Base-by-base conservation (phyloP, 2,888 invertebrate species). In the Parasteatoda lunata region DNA sequence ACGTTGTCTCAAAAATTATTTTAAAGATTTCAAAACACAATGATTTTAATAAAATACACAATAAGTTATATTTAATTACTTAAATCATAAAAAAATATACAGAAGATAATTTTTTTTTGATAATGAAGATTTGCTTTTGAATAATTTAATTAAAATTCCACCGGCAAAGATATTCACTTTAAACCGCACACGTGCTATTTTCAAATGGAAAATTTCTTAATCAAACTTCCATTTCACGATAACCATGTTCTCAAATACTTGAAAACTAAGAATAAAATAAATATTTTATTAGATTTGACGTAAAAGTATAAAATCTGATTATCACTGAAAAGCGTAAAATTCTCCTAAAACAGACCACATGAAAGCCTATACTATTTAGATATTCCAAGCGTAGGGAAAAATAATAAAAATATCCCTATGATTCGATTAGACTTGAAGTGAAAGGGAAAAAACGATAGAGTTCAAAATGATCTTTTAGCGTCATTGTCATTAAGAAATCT, bases 401-500 rank as follows among this genome's bases (percentile, higher is more conserved):
- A 59, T n/a, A 59, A 15, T 54, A 77, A 66, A 86, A 86, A 71
- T 77, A 52, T 70, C 49, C 85, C 71, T 81, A 77, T 86, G 65
- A 86, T 86, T 86, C 80, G 85, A 86, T 86, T 86, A 86, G 66
- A 54, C 13, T 11, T 45, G 11, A 51, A n/a, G n/a, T 59, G 59
- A 59, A 30, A 59, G 59, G n/a, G 15, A 78, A 85, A 80, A 80
- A 75, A 9, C 47, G 64, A 15, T 79, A 64, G 65, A 81, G 76
- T 75, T 76, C 76, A 86, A 81, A 86, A 77, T 72, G 85, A 86
- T 86, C 77, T 72, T 72, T 68, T 65, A 48, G 77, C 69, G 76
- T 68, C 77, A 72, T 70, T 80, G 79, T 86, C 80, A 86, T 86
- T 86, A 86, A 77, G 80, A 64, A 71, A 65, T 77, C 80, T 80